Percentiles rank a stretch among this genome's conserved stretches.
These are phyloP conservation scores for Myiotriccus ornatus DNA, from an alignment of 2,797 vertebrate species.

Conservation along the genomic window DNA sequence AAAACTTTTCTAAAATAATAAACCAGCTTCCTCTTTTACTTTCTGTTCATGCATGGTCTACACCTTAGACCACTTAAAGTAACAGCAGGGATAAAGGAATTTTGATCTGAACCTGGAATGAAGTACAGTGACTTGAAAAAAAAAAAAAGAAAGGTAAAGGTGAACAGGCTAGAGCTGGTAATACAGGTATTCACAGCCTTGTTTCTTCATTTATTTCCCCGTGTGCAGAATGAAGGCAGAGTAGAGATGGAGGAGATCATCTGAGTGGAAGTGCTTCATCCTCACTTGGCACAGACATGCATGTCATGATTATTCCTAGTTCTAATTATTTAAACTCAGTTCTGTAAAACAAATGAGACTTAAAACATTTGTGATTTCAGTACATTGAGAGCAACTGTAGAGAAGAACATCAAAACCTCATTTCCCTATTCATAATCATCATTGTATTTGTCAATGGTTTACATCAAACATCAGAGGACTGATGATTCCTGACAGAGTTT, in stretches of 20 bases:
- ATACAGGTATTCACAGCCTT: not conserved
- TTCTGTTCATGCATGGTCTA: not conserved
- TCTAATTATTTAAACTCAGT: not conserved
- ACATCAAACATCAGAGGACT: not conserved
- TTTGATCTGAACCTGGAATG: not conserved
- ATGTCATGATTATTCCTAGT: not conserved
- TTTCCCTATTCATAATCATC: not conserved
- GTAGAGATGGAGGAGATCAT: not conserved
- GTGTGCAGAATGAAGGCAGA: not conserved
- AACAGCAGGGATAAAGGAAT: not conserved
- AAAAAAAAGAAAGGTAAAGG: slow-evolving; percentile 17
- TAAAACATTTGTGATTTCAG: slow-evolving; percentile 4
- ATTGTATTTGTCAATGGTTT: not conserved
- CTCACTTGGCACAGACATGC: not conserved
- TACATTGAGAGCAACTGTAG: not conserved
- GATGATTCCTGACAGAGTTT: not conserved
- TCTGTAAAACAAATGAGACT: not conserved
- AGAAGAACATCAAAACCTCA: not conserved
- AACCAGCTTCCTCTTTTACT: not conserved
- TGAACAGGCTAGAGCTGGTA: not conserved
- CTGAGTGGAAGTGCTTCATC: not conserved
- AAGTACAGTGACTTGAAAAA: not conserved
- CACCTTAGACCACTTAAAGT: not conserved
- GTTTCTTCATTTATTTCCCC: not conserved
- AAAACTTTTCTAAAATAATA: not conserved